Evolutionary conservation across 1,140 invertebrate genomes (phyloP), one percentile per base, ranked within the genome.

Genomic region (Lordiphosa collinella): DNA sequence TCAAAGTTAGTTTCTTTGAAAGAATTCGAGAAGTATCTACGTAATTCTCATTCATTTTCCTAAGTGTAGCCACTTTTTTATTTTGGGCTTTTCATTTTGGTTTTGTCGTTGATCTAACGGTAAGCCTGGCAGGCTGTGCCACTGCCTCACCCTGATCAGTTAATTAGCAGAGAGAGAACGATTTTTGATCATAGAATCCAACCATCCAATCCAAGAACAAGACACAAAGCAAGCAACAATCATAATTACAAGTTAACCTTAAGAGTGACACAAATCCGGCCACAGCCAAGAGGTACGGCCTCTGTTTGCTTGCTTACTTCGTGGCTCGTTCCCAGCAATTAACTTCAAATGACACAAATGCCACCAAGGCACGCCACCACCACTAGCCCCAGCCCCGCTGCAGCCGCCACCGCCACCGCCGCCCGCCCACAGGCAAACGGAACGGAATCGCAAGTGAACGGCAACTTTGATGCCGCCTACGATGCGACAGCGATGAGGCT

Each of bases 321-420:
- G 61, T 50, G 48, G 51, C 63, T 84, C 73, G 78, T 84, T 84
- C 78, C 73, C 78, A 84, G 79, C 78, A 84, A 84, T 84, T 85
- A 84, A 84, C 79, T 79, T 76, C 80, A 82, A 85, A 78, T 84
- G 78, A 84, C 78, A 84, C 78, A 85, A 84, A 79, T 85, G 79
- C 78, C 79, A 84, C 67, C 73, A 71, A 75, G 75, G 75, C 75
- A 80, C 75, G 75, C 74, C 74, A 79, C 48, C 61, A 38, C 38
- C 14, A 44, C 47, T 18, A 18, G 16, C 16, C 16, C 47, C 25
- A 49, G 37, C 50, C 41, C 36, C 40, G 32, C 52, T 43, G 14
- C 48, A 44, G 48, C 43, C 52, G 51, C 47, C 38, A 56, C 43
- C 11, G 47, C 59, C 49, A 31, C 62, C 37, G 11, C 50, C 57